These are phyloP conservation scores for Medauroidea extradentata DNA, from an alignment of 1,140 invertebrate genomes.

Conservation along the genomic window DNA sequence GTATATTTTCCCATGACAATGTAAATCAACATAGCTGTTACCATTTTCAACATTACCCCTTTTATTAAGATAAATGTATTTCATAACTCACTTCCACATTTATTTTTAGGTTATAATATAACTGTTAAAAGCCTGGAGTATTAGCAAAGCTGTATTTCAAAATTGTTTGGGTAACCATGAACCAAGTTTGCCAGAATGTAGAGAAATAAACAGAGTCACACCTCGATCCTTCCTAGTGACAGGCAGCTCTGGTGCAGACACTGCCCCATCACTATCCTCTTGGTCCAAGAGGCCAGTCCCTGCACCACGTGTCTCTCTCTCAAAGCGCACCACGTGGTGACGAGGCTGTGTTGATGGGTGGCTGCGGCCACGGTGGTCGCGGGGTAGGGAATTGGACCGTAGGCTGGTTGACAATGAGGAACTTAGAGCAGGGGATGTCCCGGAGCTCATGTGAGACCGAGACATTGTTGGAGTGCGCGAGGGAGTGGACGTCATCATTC, in stretches of 20 bases:
- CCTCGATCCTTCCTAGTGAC: conserved; percentile 60
- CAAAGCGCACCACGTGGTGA: conserved; percentile 24
- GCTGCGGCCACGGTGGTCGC: conserved; percentile 19
- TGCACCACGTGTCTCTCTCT: conserved; percentile 27
- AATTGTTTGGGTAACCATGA: too few relatives aligned
- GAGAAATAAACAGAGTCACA: conserved; percentile 19
- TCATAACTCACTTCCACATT: too few relatives aligned
- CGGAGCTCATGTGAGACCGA: not conserved
- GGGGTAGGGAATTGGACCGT: conserved; percentile 8
- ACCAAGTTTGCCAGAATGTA: not conserved
- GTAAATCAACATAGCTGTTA: too few relatives aligned
- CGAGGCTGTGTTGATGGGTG: conserved; percentile 8
- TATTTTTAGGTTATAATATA: too few relatives aligned
- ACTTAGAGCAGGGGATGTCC: not conserved
- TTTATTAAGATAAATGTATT: too few relatives aligned
- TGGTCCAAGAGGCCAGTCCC: conserved; percentile 50
- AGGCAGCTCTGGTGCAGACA: conserved; percentile 76
- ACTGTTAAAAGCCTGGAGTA: too few relatives aligned
- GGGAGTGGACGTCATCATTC: not conserved
- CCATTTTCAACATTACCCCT: too few relatives aligned
- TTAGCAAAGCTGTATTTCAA: too few relatives aligned
- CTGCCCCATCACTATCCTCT: conserved; percentile 75
- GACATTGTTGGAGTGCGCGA: conserved; percentile 4
- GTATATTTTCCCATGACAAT: too few relatives aligned
- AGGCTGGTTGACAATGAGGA: not conserved